Evolutionary conservation across 2,797 vertebrate species (phyloP).

Genomic region (Melanotaenia nigrans): DNA sequence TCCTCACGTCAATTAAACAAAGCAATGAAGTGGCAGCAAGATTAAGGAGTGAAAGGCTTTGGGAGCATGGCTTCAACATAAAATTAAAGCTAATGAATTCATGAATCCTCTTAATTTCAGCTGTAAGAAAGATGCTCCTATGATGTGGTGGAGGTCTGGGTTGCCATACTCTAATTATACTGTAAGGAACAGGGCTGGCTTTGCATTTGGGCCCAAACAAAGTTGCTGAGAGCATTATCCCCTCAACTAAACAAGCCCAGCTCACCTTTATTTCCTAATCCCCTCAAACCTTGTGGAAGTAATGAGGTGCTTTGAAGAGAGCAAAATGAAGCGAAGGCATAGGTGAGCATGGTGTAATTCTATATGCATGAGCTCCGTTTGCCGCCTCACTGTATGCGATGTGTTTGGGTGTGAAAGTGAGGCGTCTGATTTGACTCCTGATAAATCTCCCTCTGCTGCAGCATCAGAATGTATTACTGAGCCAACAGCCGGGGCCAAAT

Average conservation of each 20-base stretch:
- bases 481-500: conserved; percentile 68
- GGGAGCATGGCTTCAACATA: too few species aligned
- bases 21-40: too few species aligned
- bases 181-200: too few species aligned
- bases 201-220: conserved; percentile 5
- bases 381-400: conserved; percentile 49
- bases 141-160: too few species aligned
- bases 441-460: conserved; percentile 68
- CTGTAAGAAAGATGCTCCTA: too few species aligned
- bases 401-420: conserved; percentile 73
- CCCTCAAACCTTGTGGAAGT: conserved; percentile 56
- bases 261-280: conserved; percentile 50
- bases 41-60: too few species aligned
- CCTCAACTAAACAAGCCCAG: conserved; percentile 45
- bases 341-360: conserved; percentile 58
- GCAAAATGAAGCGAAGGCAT: conserved; percentile 49
- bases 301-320: conserved; percentile 61
- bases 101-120: too few species aligned
- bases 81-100: too few species aligned
- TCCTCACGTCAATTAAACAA: too few species aligned
- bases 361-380: conserved; percentile 66
- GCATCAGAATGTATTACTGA: conserved; percentile 72
- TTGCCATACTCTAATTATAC: too few species aligned
- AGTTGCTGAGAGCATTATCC: conserved; percentile 34
- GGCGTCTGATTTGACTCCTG: conserved; percentile 73